Base-by-base conservation (phyloP, 2,113 vertebrate genomes). In the Myotis lucifugus region DNA sequence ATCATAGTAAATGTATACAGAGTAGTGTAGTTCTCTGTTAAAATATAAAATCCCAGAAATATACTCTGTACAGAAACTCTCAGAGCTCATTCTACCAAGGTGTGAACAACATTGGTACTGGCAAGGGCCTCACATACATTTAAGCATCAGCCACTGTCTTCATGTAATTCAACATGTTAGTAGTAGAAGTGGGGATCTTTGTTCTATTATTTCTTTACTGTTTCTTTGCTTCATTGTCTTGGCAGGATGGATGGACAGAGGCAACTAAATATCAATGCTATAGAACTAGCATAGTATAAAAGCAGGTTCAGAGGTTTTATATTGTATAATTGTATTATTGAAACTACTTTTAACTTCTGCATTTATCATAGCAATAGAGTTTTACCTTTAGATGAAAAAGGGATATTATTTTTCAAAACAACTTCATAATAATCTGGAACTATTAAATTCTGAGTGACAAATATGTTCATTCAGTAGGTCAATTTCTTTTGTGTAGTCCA, bases 391-490 rank as follows among this genome's bases (percentile, higher is more conserved):
- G 12, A 42, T 83, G 50, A n/a, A 91, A 94, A 89, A 85, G 3
- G 3, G 2, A 61, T 25, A 70, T n/a, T 91, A 8, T 95, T 81
- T 94, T 93, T 85, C 3, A 87, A 93, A 78, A 29, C 0, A 34
- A 37, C 6, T 89, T 95, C 59, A 92, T 66, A 93, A 89, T 94
- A 78, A 95, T 70, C 29, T 81, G 72, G 2, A 92, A 77, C 81
- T 93, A 89, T 76, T 85, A 67, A 64, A 91, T 32, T 74, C 72
- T 91, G 23, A 81, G 14, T 85, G n/a, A 90, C 23, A 84, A 79
- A 46, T 54, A 17, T 79, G 5, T 90, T 40, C 32, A 32, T 81
- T 85, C 27, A 86, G 15, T 56, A 69, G 25, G 25, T 52, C 42
- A 73, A 3, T 90, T 83, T 94, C 11, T 87, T 88, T 91, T 64